Evolutionary conservation across 2,888 invertebrate genomes (phyloP).

Genomic region (Automeris io): DNA sequence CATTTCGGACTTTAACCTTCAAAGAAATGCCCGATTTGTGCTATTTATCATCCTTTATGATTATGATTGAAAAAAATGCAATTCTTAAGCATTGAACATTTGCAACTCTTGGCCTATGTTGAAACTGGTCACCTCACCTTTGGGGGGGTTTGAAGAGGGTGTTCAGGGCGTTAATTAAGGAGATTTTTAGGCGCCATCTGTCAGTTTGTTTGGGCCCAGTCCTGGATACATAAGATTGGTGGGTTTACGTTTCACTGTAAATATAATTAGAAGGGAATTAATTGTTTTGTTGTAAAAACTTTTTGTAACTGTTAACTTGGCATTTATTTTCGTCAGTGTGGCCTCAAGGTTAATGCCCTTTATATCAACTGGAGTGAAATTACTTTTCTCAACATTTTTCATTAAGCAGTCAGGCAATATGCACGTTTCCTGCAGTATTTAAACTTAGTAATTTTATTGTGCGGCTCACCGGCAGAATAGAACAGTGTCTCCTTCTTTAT

Average conservation of each 20-base stretch:
- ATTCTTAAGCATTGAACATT: too few species aligned
- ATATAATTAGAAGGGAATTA: constrained; percentile 18
- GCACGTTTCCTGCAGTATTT: too few species aligned
- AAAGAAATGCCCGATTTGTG: too few species aligned
- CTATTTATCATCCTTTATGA: too few species aligned
- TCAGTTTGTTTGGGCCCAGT: constrained; percentile 16
- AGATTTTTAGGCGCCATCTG: constrained; percentile 19
- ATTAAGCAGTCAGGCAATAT: too few species aligned
- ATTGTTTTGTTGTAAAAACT: constrained; percentile 13
- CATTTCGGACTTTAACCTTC: too few species aligned
- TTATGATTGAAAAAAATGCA: too few species aligned
- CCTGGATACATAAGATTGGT: constrained; percentile 19
- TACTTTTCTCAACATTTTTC: too few species aligned
- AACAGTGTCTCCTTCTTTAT: too few species aligned
- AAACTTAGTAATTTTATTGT: too few species aligned
- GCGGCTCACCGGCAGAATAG: too few species aligned
- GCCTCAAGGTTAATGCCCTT: neutral
- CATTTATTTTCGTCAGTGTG: neutral
- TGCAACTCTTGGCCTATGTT: neutral
- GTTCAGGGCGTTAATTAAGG: constrained; percentile 21
- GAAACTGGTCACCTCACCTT: neutral
- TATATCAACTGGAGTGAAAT: too few species aligned
- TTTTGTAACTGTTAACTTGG: neutral
- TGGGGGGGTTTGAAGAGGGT: constrained; percentile 5
- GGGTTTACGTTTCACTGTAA: constrained; percentile 15